phyloP scores from a whole-genome alignment of 1,140 invertebrate species.

The Eulimnadia texana region DNA sequence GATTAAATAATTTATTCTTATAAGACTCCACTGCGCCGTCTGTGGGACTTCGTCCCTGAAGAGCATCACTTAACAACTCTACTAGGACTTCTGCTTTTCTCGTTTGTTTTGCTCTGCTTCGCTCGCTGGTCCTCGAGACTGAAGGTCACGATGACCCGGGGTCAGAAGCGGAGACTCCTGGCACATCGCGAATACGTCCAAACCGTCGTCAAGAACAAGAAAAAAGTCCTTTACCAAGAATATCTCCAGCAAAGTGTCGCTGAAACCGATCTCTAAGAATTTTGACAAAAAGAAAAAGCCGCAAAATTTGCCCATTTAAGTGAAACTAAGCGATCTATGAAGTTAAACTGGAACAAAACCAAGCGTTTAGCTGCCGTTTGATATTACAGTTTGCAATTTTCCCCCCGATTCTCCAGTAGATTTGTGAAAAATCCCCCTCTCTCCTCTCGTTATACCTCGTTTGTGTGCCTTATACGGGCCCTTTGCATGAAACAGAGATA shows the following conservation, averaged over 20 bases:
- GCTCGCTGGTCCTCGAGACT: slow-evolving; percentile 30
- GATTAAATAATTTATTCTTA: too few species aligned
- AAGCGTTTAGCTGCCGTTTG: too few species aligned
- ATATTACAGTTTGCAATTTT: too few species aligned
- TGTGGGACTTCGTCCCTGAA: slow-evolving; percentile 21
- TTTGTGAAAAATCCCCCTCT: too few species aligned
- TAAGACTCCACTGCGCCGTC: slow-evolving; percentile 27
- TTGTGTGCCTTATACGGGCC: too few species aligned
- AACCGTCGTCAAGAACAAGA: slow-evolving; percentile 33
- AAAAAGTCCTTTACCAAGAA: slow-evolving; percentile 36
- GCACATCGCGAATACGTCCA: slow-evolving; percentile 35
- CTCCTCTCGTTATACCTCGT: too few species aligned
- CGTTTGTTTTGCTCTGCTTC: slow-evolving; percentile 27
- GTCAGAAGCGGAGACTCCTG: slow-evolving; percentile 31
- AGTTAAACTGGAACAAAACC: too few species aligned
- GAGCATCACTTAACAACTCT: slow-evolving; percentile 21
- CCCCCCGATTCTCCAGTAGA: too few species aligned
- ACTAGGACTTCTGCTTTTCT: slow-evolving; percentile 27
- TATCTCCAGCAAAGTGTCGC: slow-evolving; percentile 39
- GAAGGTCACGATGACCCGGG: slow-evolving; percentile 31
- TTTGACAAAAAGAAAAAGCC: not conserved
- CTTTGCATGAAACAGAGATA: too few species aligned
- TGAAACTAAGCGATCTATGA: too few species aligned
- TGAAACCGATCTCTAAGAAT: slow-evolving; percentile 33
- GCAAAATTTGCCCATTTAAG: not conserved